Conservation (phyloP, 2,797 vertebrate species). For the Chloroceryle amazona region DNA sequence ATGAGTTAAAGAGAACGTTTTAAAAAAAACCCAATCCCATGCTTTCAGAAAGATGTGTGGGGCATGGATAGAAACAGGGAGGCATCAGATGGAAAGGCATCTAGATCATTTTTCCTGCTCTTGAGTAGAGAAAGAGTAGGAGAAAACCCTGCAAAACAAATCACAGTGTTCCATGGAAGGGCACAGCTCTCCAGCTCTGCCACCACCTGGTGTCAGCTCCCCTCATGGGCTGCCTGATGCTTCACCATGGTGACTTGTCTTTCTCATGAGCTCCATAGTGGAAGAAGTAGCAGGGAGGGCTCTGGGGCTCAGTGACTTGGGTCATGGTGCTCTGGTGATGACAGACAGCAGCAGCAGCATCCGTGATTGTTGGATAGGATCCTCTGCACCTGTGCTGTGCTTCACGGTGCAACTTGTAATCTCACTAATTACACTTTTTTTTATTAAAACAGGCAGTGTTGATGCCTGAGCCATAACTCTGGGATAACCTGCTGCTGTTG, state of each 20-base stretch:
- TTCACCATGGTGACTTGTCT: accelerated
- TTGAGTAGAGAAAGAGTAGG: not conserved
- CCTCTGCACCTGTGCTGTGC: accelerated
- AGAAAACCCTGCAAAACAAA: not conserved
- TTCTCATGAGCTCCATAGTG: not conserved
- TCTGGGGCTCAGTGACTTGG: not conserved
- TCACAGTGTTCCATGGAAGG: not conserved
- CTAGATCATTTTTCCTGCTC: not conserved
- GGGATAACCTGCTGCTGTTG: accelerated
- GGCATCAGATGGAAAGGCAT: not conserved
- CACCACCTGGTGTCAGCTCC: not conserved
- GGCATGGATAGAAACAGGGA: not conserved
- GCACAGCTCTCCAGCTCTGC: not conserved
- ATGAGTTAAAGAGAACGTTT: not conserved
- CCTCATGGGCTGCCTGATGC: not conserved
- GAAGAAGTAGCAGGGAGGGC: not conserved
- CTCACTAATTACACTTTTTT: accelerated
- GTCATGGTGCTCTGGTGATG: not conserved
- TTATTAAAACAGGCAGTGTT: accelerated
- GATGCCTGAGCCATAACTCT: accelerated
- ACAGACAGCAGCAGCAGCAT: not conserved
- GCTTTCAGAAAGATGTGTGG: not conserved
- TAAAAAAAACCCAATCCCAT: too few relatives aligned
- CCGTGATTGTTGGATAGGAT: not conserved
- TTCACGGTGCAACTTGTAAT: not conserved